These are phyloP conservation scores for Pocillopora meandrina DNA, from an alignment of 92 coral and sea anemone species.

Conservation along the genomic window DNA sequence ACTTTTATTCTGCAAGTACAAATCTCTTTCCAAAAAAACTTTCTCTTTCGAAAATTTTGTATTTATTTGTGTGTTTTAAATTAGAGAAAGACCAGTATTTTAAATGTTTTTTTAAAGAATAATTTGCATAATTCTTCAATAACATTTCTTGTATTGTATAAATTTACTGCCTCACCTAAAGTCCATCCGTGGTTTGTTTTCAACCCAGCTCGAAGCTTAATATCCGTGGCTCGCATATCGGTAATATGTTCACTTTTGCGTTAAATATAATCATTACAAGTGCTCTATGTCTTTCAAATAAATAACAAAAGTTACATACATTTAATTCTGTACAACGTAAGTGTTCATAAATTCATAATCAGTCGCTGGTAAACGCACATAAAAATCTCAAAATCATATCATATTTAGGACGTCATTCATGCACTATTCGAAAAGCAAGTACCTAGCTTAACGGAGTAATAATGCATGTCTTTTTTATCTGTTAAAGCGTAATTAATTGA, in stretches of 20 bases:
- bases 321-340: background rate
- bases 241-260: no score
- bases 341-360: no score
- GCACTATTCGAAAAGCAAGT: background rate
- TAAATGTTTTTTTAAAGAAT: background rate
- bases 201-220: no score
- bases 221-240: no score
- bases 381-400: background rate
- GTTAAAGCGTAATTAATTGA: no score
- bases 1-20: no score
- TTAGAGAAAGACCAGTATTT: background rate
- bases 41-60: no score
- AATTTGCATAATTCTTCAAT: slow-evolving; percentile 1
- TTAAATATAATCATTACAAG: no score
- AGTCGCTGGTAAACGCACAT: background rate
- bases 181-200: no score
- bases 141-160: background rate
- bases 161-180: background rate
- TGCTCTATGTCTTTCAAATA: background rate
- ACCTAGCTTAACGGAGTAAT: no score
- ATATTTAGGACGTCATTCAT: background rate
- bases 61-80: background rate
- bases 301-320: background rate
- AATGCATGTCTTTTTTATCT: no score
- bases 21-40: no score